These are phyloP conservation scores for Tangara arthus DNA, from an alignment of 2,797 vertebrate species.

Conservation along the genomic window DNA sequence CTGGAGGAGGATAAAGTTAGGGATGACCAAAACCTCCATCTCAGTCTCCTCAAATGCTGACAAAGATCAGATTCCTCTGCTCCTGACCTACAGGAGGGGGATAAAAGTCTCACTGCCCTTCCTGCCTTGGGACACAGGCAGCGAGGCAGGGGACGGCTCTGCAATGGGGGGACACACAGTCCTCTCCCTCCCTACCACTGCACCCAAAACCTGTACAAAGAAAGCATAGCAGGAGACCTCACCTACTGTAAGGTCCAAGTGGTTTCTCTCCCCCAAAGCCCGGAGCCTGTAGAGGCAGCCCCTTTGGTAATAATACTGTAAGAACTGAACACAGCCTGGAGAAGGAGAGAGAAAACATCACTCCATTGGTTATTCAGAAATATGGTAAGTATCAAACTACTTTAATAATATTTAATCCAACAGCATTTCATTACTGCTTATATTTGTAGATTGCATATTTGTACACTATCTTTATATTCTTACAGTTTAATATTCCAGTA, in stretches of 20 bases:
- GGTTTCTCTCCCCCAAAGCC: constrained; percentile 92
- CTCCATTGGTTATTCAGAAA: background rate
- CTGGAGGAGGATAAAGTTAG: background rate
- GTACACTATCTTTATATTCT: background rate
- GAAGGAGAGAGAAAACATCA: background rate
- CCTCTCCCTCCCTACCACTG: background rate
- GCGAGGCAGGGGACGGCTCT: background rate
- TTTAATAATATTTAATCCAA: background rate
- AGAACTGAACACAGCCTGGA: constrained; percentile 94
- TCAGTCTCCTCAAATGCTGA: background rate
- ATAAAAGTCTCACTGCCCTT: background rate
- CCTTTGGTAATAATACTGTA: constrained; percentile 98
- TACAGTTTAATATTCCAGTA: background rate
- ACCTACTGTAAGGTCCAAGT: constrained; percentile 98
- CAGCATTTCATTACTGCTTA: background rate
- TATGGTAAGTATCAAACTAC: background rate
- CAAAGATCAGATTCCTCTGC: background rate
- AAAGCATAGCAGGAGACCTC: constrained; percentile 33
- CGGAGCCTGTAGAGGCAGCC: constrained; percentile 94
- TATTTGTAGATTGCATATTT: background rate
- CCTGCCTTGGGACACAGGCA: background rate
- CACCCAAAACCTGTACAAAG: background rate
- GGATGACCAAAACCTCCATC: background rate
- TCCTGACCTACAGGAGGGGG: background rate
- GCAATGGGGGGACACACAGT: background rate